Base-by-base conservation (phyloP, 2,113 vertebrate genomes). In the Cygnus atratus region DNA sequence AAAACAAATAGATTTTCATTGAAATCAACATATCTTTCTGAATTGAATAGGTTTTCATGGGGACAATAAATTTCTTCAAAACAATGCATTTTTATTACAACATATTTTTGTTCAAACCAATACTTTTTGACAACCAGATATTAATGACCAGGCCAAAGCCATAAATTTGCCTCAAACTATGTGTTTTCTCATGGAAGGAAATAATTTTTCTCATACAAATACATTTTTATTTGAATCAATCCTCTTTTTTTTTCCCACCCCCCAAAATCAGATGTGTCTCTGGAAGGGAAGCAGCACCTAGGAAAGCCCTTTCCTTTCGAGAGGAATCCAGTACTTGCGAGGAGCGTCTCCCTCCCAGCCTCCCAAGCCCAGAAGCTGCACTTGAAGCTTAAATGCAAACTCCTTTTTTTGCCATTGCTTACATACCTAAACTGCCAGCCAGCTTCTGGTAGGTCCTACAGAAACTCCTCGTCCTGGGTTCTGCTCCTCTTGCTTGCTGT, bases 101-200 rank as follows among this genome's bases (percentile, higher is more conserved):
- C 98, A 98, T 98, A 98, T 98, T 98, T 98, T 98, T 98, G 98
- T 98, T 98, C 98, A 97, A 98, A 98, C 98, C 98, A 98, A 98
- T 98, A 98, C 98, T 98, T 98, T 98, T 98, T 98, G 98, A 98
- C 98, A 98, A 98, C 98, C 90, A 98, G 97, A 98, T 98, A 98
- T 98, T 98, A 98, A 98, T 98, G 98, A 98, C 97, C 96, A 96
- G 97, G 96, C 96, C 97, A 97, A 96, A 97, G 97, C 97, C 98
- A 98, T 98, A 98, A 98, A 98, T 98, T 98, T 97, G 97, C 95
- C 97, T 97, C 97, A 98, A 98, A 98, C 98, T 98, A 98, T 97
- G 97, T 97, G 97, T 97, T 98, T 98, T 97, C 98, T 97, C 97
- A 97, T 96, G 92, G 96, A 97, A 98, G 97, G 97, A 98, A 98